phyloP scores from a whole-genome alignment of 2,113 vertebrate species.

The Lamprotornis superbus region DNA sequence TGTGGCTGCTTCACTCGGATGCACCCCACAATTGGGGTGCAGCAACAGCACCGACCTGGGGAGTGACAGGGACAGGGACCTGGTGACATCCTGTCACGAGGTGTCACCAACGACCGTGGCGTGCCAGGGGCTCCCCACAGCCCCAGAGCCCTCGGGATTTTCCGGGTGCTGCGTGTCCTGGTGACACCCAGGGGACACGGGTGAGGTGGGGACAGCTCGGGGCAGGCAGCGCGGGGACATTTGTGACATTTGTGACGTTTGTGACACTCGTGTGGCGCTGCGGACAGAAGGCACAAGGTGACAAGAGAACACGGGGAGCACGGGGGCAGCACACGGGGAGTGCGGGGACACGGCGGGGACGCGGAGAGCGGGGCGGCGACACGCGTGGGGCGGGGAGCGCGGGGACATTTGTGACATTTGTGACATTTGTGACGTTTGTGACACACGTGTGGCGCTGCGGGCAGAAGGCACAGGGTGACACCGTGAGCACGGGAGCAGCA shows the following conservation, averaged over 20 bases:
- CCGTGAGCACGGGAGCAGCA: not conserved
- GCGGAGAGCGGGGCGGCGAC: not conserved
- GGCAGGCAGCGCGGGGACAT: not conserved
- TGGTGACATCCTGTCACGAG: not conserved
- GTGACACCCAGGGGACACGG: too few relatives aligned
- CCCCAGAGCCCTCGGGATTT: not conserved
- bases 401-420: too few relatives aligned
- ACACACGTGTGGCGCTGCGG: too few relatives aligned
- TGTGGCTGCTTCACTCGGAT: not conserved
- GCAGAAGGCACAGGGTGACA: too few relatives aligned
- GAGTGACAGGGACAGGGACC: not conserved
- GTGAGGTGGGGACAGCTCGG: not conserved
- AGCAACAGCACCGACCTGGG: not conserved
- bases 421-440: too few relatives aligned
- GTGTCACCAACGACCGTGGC: accelerated
- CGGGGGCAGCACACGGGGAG: too few relatives aligned
- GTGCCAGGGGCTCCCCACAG: accelerated
- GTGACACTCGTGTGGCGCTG: not conserved
- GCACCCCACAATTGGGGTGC: not conserved
- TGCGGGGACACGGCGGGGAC: too few relatives aligned
- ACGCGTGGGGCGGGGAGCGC: not conserved
- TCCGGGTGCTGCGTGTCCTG: accelerated
- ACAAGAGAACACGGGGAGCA: not conserved
- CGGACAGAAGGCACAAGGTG: not conserved
- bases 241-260: not conserved